Evolutionary conservation across 2,888 invertebrate species (phyloP).

Genomic region (Clusia tigrina): DNA sequence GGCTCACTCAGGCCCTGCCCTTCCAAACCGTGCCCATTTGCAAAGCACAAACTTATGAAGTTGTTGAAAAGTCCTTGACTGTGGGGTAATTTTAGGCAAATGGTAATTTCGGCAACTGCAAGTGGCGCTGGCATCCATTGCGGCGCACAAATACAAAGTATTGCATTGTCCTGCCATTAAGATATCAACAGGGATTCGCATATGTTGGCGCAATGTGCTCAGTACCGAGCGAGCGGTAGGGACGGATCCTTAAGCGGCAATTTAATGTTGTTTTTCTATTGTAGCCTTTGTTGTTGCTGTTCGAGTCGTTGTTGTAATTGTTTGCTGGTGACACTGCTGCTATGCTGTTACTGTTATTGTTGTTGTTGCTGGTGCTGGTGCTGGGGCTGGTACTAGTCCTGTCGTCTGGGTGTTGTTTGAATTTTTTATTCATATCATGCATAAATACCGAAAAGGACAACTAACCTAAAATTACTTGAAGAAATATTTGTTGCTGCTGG

Average conservation of each 20-base stretch:
- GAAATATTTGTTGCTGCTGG: background rate
- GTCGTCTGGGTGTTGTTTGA: constrained; percentile 3
- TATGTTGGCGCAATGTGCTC: constrained; percentile 15
- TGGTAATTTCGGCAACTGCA: constrained; percentile 30
- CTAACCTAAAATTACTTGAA: constrained; percentile 26
- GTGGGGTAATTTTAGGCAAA: constrained; percentile 43
- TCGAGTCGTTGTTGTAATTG: constrained; percentile 12
- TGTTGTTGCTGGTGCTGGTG: background rate
- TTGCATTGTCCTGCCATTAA: constrained; percentile 49
- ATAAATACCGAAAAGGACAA: constrained; percentile 32
- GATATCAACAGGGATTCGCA: constrained; percentile 45
- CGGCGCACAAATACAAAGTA: constrained; percentile 28
- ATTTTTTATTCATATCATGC: constrained; percentile 47
- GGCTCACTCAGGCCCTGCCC: background rate
- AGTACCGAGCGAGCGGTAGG: too few relatives aligned
- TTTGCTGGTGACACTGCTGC: background rate
- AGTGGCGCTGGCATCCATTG: constrained; percentile 27
- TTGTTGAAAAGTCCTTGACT: constrained; percentile 48
- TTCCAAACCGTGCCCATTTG: constrained; percentile 12
- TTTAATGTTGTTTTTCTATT: constrained; percentile 24
- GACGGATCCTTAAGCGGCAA: constrained; percentile 22
- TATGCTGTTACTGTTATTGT: background rate
- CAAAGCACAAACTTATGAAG: constrained; percentile 41
- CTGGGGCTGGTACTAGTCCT: background rate
- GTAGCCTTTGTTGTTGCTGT: constrained; percentile 17